Base-by-base conservation (phyloP, 2,113 vertebrate species). In the Abramis brama region DNA sequence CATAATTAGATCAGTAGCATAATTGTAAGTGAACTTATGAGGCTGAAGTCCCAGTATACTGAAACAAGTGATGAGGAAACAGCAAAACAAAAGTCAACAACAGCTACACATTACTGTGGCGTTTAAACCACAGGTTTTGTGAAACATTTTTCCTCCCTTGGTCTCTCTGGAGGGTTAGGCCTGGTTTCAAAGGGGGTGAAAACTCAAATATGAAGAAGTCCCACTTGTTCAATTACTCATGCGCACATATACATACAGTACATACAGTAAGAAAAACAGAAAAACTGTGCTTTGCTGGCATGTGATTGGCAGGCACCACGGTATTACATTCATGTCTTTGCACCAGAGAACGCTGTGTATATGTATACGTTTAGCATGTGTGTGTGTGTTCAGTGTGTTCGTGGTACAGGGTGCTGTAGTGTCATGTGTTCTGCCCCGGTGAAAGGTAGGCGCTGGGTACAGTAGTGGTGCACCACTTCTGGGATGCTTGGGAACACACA, bases 341-440 rank as follows among this genome's bases (percentile, higher is more conserved):
- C 43, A 25, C 83, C 75, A 64, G 43, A 59, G 17, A 39, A 33
- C 2, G 79, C 43, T 62, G 21, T 43, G 79, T 62, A 59, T 19
- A 30, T 52, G 79, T 52, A 36, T 21, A 30, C n/a, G 70, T 86
- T 50, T 59, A 55, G 12, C 27, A 21, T 75, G 6, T 73, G 30
- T 78, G 36, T 57, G 73, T 59, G 25, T 45, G 27, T 80, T 94
- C 89, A 95, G 89, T 95, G 93, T 23, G 88, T 87, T 82, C 92
- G 93, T 84, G 92, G 93, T 64, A 97, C 94, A 0, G 97, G 96
- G 86, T 98, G 92, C 84, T 97, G 96, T 71, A 99, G 94, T 88
- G 96, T 96, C 97, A 99, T 99, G 92, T 98, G 97, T 79, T 98
- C 97, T 0, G 97, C 97, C 36, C 97, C 98, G 43, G 97, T 98